A percentile compares a stretch with the other conserved stretches of the same genome.
phyloP scores from a whole-genome alignment of 2,797 vertebrate species.

The Anableps anableps region DNA sequence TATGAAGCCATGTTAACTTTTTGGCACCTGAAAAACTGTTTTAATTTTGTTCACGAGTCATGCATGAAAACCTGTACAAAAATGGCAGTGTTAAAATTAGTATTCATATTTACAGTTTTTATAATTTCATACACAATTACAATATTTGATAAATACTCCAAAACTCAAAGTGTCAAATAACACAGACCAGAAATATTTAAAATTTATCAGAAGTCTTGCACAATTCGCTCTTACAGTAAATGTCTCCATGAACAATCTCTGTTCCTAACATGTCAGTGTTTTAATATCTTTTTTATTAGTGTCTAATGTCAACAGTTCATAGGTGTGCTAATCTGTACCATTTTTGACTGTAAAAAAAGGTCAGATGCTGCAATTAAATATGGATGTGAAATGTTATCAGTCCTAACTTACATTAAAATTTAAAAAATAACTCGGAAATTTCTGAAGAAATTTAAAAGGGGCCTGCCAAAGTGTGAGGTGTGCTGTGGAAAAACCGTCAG shows the following conservation, averaged over 20 bases:
- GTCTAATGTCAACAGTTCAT: slow-evolving; percentile 1
- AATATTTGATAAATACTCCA: slow-evolving; percentile 31
- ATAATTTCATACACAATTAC: neutral
- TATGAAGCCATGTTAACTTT: slow-evolving; percentile 2
- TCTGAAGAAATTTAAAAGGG: too few species aligned
- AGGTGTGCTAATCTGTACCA: neutral
- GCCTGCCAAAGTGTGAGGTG: too few species aligned
- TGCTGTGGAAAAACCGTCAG: too few species aligned
- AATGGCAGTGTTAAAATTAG: neutral
- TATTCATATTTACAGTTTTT: slow-evolving; percentile 20
- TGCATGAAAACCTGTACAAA: neutral
- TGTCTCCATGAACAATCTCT: neutral
- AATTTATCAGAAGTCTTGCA: slow-evolving; percentile 25
- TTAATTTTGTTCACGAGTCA: neutral
- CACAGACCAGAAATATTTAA: slow-evolving; percentile 15
- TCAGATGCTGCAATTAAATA: neutral
- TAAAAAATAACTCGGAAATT: too few species aligned
- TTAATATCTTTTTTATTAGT: neutral
- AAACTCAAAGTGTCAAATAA: slow-evolving; percentile 21
- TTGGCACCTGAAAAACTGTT: slow-evolving; percentile 20
- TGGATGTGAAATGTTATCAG: neutral
- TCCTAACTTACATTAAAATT: neutral
- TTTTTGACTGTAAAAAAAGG: neutral
- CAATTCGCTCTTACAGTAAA: slow-evolving; percentile 16
- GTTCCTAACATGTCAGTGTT: neutral